A percentile compares a stretch with the other conserved stretches of the same genome.
These are phyloP conservation scores for Euclidia mi DNA, from an alignment of 2,888 invertebrate species.

Conservation along the genomic window DNA sequence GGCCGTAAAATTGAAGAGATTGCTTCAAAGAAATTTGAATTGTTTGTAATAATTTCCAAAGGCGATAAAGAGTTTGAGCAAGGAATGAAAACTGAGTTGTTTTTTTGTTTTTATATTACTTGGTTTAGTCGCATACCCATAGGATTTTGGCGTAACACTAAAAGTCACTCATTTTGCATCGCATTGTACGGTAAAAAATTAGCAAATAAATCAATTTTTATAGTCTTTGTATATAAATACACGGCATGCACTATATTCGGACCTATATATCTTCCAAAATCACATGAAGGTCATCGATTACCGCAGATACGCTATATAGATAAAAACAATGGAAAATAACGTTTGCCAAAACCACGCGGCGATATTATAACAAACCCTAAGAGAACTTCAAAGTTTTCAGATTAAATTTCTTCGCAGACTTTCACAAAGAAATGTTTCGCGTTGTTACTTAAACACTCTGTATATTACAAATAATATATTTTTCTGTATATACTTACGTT, in stretches of 20 bases:
- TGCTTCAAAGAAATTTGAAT: background rate
- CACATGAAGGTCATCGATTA: background rate
- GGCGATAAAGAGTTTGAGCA: no score
- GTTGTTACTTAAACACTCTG: conserved; percentile 28
- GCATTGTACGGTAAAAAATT: no score
- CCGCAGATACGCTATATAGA: background rate
- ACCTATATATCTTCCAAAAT: no score
- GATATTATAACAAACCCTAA: conserved; percentile 3
- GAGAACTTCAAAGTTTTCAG: conserved; percentile 19
- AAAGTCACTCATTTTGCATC: no score
- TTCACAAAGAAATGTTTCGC: conserved; percentile 38
- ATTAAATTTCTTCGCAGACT: conserved; percentile 48
- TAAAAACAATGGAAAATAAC: conserved; percentile 2
- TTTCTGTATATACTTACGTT: conserved; percentile 38
- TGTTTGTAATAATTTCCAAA: no score
- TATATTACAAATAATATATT: conserved; percentile 46
- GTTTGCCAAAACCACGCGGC: background rate
- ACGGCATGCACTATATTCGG: no score
- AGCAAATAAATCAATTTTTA: no score
- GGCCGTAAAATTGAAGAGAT: background rate
- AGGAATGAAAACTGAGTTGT: no score
- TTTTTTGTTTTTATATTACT: no score
- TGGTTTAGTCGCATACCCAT: no score
- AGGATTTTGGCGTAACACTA: no score
- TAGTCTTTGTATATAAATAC: no score